A percentile compares a stretch with the other conserved stretches of the same genome.
phyloP scores from a whole-genome alignment of 2,888 invertebrate genomes.

The Latrodectus hesperus region DNA sequence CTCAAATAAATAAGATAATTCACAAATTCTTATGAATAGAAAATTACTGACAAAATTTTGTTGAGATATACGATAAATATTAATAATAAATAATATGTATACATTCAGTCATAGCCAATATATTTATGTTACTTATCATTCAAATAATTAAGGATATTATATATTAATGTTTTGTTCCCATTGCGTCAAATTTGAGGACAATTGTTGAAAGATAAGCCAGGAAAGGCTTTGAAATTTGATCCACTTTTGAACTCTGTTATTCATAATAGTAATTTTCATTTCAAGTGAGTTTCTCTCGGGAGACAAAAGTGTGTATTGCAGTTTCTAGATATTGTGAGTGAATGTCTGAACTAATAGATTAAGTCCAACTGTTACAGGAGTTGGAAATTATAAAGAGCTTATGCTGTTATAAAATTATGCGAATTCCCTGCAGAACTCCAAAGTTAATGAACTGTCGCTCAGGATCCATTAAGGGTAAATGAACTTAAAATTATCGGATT shows the following conservation, averaged over 20 bases:
- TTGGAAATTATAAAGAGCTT: conserved; percentile 2
- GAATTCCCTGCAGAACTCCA: conserved; percentile 14
- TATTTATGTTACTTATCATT: too few relatives aligned
- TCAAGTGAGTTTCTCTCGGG: background rate
- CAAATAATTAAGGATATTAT: too few relatives aligned
- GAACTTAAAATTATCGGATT: conserved; percentile 16
- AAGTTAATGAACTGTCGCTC: conserved; percentile 29
- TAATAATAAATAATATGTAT: too few relatives aligned
- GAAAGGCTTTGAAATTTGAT: too few relatives aligned
- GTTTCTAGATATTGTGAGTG: background rate
- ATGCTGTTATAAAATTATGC: conserved; percentile 13
- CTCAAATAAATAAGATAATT: too few relatives aligned
- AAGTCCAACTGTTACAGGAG: background rate
- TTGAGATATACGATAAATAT: too few relatives aligned
- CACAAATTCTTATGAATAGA: too few relatives aligned
- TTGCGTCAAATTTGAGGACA: too few relatives aligned
- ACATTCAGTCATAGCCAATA: too few relatives aligned
- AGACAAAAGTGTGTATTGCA: background rate
- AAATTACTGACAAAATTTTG: too few relatives aligned
- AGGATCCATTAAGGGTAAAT: background rate
- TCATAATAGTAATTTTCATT: background rate
- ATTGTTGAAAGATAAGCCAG: too few relatives aligned
- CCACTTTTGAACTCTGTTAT: background rate
- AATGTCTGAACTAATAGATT: conserved; percentile 4
- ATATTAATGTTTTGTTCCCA: too few relatives aligned